phyloP scores from a whole-genome alignment of 2,888 invertebrate genomes.

The Cabera pusaria region DNA sequence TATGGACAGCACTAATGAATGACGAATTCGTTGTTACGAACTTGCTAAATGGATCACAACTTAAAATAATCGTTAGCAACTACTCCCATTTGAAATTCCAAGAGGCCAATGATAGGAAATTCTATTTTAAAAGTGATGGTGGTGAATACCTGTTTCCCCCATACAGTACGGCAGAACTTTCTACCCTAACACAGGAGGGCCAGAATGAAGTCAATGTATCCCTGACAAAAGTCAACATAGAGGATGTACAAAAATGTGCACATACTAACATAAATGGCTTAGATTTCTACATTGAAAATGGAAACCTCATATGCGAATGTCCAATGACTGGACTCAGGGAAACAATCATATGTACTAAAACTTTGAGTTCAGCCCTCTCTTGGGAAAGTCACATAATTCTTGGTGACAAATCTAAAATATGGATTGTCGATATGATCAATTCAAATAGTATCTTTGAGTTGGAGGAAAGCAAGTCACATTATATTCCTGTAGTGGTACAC shows the following conservation, averaged over 20 bases:
- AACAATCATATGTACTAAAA: conserved; percentile 14
- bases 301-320: conserved; percentile 48
- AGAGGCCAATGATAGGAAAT: conserved; percentile 32
- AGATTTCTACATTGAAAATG: conserved; percentile 41
- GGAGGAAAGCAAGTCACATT: conserved; percentile 42
- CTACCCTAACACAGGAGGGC: conserved; percentile 40
- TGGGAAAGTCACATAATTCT: conserved; percentile 58
- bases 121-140: conserved; percentile 61
- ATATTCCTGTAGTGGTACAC: conserved; percentile 50
- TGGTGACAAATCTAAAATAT: conserved; percentile 52
- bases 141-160: conserved; percentile 54
- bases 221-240: conserved; percentile 43
- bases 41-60: conserved; percentile 39
- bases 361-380: conserved; percentile 41
- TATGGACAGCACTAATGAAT: conserved; percentile 61
- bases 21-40: conserved; percentile 55
- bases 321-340: conserved; percentile 55
- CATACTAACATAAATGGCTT: conserved; percentile 43
- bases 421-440: conserved; percentile 52
- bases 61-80: conserved; percentile 46
- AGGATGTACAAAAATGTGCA: conserved; percentile 15
- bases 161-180: conserved; percentile 42
- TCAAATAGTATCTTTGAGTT: conserved; percentile 50
- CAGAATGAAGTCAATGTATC: conserved; percentile 39
- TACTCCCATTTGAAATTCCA: conserved; percentile 54